Base-by-base conservation (phyloP, 2,888 invertebrate genomes). In the Uropetala carovei region DNA sequence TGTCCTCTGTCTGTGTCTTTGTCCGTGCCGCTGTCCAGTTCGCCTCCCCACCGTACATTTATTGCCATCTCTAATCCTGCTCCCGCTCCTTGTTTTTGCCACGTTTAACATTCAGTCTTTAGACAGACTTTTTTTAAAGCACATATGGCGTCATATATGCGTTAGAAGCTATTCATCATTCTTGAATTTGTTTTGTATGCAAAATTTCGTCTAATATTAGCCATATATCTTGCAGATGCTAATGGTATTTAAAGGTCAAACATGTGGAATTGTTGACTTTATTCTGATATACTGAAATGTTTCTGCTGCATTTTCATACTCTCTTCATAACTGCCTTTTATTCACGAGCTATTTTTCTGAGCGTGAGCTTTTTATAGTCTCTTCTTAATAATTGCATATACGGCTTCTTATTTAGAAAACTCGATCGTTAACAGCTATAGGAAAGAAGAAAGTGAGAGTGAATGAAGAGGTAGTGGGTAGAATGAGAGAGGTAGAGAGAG, bases 41-140 rank as follows among this genome's bases (percentile, higher is more conserved):
- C 30, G 0, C 27, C 30, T 82, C 30, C 82, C 27, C n/a, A 18
- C 83, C 43, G n/a, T 82, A 43, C 30, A 43, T 82, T 14, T 16
- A 82, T 30, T 30, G 30, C 82, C 82, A 43, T 82, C 43, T 43
- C 43, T 43, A 43, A 43, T 43, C 43, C 43, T 43, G 43, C 43
- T 43, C 43, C 43, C 43, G 43, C 43, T 43, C 43, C 5, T 43
- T 43, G 43, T 5, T 43, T 43, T 43, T 43, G 43, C 43, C 43
- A 5, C 43, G 5, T 43, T 43, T 5, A 43, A 43, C 83, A 83
- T 57, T 43, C 18, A 83, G 56, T 16, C 4, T n/a, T 0, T 56
- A 16, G 83, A n/a, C 43, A 83, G 57, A 56, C 56, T 13, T 68
- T 89, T 89, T 89, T 89, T n/a, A n/a, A n/a, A 89, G 64, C 89